A percentile compares a stretch with the other conserved stretches of the same genome.
Conservation (phyloP, 2,113 vertebrate species). For the Cardinalis cardinalis region DNA sequence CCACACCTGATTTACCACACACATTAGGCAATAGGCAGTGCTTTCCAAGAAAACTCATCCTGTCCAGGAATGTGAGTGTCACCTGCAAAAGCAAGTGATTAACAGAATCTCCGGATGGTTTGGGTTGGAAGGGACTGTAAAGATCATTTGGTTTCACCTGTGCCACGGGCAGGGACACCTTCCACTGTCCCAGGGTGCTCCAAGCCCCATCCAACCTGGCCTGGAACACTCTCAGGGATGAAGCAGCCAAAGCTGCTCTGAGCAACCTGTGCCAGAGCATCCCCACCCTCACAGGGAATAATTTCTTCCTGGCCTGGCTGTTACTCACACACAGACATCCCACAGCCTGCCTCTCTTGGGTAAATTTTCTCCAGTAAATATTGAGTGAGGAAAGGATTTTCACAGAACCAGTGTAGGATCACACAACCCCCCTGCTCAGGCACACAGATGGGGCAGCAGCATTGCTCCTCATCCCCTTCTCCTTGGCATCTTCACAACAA, state of each 20-base stretch:
- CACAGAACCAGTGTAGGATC: not conserved
- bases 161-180: not conserved
- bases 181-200: not conserved
- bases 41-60: not conserved
- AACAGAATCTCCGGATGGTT: not conserved
- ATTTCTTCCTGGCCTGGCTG: not conserved
- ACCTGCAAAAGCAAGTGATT: not conserved
- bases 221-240: not conserved
- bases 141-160: not conserved
- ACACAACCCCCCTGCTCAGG: not conserved
- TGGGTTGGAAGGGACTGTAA: not conserved
- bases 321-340: not conserved
- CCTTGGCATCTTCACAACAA: not conserved
- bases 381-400: not conserved
- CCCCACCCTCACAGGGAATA: not conserved
- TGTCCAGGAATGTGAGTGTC: not conserved
- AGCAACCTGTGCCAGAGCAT: not conserved
- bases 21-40: not conserved
- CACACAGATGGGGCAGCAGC: not conserved
- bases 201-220: fast-evolving
- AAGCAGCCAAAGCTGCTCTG: not conserved
- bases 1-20: not conserved
- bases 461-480: not conserved
- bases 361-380: not conserved
- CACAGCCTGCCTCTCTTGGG: not conserved